A percentile compares a stretch with the other conserved stretches of the same genome.
Conservation (phyloP, 2,888 invertebrate genomes). For the Disparrhopalites patrizii region DNA sequence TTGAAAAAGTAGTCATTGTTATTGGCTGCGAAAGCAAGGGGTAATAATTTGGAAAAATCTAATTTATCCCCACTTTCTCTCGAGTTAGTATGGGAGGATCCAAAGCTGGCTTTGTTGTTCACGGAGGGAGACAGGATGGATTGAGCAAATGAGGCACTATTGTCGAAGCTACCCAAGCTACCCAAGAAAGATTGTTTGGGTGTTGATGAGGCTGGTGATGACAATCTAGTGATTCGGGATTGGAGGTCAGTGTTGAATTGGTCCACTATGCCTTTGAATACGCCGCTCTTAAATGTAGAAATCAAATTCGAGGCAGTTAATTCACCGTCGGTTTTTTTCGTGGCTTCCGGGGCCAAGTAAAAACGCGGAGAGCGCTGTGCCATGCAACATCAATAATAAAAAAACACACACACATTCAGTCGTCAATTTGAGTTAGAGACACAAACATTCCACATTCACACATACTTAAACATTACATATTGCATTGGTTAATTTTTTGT, state of each 20-base stretch:
- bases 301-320: constrained; percentile 36
- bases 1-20: neutral
- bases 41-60: constrained; percentile 21
- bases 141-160: constrained; percentile 13
- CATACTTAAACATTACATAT: neutral
- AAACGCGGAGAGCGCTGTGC: constrained; percentile 29
- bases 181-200: constrained; percentile 11
- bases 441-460: constrained; percentile 17
- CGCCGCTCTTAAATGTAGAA: constrained; percentile 43
- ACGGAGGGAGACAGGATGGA: neutral
- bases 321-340: constrained; percentile 9
- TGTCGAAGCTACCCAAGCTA: constrained; percentile 18
- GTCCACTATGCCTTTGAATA: constrained; percentile 46
- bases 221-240: constrained; percentile 3
- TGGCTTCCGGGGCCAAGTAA: constrained; percentile 28
- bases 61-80: neutral
- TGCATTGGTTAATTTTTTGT: neutral
- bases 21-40: constrained; percentile 10
- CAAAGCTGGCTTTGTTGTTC: neutral
- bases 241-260: constrained; percentile 35
- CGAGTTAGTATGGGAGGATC: neutral
- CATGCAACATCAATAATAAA: constrained; percentile 17
- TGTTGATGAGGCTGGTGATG: neutral
- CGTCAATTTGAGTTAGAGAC: neutral
- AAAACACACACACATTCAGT: constrained; percentile 28